These are phyloP conservation scores for Onchidella celtica DNA, from an alignment of 2,888 invertebrate genomes.

Conservation along the genomic window DNA sequence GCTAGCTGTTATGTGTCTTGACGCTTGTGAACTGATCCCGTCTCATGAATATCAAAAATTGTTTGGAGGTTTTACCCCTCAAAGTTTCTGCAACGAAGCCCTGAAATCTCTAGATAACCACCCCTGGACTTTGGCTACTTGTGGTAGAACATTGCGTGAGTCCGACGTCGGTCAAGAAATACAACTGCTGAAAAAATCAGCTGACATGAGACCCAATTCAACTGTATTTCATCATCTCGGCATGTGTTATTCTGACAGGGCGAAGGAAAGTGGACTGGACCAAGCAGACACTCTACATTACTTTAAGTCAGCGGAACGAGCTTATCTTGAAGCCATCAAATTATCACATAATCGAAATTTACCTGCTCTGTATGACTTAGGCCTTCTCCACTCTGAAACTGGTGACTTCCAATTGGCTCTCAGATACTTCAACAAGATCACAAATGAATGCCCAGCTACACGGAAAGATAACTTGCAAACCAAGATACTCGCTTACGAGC, in stretches of 20 bases:
- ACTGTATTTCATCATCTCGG: conserved; percentile 14
- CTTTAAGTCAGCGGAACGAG: background rate
- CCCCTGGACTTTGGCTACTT: conserved; percentile 18
- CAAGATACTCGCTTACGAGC: conserved; percentile 7
- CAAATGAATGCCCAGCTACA: background rate
- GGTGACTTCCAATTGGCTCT: background rate
- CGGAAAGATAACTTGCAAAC: background rate
- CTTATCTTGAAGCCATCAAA: background rate
- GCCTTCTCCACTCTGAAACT: background rate
- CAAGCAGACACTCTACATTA: too few species aligned
- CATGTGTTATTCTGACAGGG: background rate
- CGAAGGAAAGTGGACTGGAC: too few species aligned
- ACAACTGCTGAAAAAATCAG: background rate
- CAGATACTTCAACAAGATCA: background rate
- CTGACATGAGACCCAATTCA: background rate
- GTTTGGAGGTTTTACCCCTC: background rate
- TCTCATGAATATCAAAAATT: background rate
- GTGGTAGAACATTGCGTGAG: background rate
- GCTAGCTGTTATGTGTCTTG: background rate
- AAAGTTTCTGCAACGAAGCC: background rate
- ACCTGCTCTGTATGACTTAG: background rate
- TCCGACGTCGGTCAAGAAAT: background rate
- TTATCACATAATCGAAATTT: background rate
- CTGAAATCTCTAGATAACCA: background rate
- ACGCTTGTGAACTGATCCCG: background rate